Percentiles rank a stretch among this genome's conserved stretches.
Conservation (phyloP, 2,113 vertebrate genomes). For the Uropsilus gracilis region DNA sequence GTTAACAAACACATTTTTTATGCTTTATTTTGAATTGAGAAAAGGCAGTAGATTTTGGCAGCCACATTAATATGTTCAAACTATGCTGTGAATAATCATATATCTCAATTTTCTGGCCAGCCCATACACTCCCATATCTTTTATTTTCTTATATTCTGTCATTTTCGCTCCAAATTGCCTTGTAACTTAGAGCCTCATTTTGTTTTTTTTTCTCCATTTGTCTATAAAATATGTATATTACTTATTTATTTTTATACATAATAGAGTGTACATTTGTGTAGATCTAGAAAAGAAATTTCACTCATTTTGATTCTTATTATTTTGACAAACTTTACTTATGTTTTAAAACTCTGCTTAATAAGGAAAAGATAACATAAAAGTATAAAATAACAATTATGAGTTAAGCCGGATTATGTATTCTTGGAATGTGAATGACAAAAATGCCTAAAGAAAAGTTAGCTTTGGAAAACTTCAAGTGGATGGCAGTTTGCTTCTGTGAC, state of each 20-base stretch:
- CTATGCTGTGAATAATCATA: neutral
- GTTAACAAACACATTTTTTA: conserved; percentile 76
- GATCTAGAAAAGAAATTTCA: conserved; percentile 13
- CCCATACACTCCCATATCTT: neutral
- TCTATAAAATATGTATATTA: conserved; percentile 34
- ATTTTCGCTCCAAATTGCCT: conserved; percentile 36
- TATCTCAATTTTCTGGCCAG: conserved; percentile 64
- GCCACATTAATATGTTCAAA: conserved; percentile 58
- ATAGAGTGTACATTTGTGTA: neutral
- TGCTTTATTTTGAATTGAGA: conserved; percentile 69
- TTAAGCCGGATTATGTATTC: conserved; percentile 55
- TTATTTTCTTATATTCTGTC: neutral
- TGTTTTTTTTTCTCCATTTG: neutral
- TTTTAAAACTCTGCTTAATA: conserved; percentile 52
- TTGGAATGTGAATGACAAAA: conserved; percentile 66
- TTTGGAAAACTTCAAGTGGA: conserved; percentile 53
- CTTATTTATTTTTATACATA: conserved; percentile 44
- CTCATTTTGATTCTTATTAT: neutral
- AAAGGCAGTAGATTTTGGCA: conserved; percentile 52
- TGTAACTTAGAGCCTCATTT: neutral
- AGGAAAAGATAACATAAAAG: conserved; percentile 51
- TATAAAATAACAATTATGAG: conserved; percentile 46
- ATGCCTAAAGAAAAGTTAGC: conserved; percentile 61
- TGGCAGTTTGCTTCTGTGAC: conserved; percentile 55
- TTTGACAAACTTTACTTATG: conserved; percentile 46